Conservation (phyloP, 2,113 vertebrate genomes). For the Chauna torquata region DNA sequence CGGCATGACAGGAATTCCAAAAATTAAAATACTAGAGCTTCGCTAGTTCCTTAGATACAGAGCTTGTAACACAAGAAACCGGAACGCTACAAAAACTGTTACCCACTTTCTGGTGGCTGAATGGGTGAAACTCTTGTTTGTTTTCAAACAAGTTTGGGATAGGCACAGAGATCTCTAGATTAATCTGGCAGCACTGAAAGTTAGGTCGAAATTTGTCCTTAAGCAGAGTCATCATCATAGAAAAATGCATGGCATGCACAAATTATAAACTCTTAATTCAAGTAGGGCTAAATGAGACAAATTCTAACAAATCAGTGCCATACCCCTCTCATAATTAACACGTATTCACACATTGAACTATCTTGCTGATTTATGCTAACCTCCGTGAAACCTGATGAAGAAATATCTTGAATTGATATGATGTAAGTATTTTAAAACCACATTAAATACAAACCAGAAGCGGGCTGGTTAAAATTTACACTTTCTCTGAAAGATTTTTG, state of each 20-base stretch:
- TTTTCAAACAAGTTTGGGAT: neutral
- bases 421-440: conserved; percentile 73
- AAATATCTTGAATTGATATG: conserved; percentile 59
- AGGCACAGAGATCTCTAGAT: neutral
- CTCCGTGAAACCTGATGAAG: conserved; percentile 4
- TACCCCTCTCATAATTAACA: conserved; percentile 61
- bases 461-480: conserved; percentile 81
- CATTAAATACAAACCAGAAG: conserved; percentile 79
- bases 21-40: neutral
- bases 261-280: neutral
- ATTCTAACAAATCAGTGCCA: conserved; percentile 28
- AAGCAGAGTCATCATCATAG: neutral
- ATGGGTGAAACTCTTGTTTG: neutral
- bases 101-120: neutral
- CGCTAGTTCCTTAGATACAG: neutral
- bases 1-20: neutral
- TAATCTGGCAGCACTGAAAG: neutral
- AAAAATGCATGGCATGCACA: neutral
- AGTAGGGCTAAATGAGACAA: conserved; percentile 53
- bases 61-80: neutral
- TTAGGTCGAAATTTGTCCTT: neutral
- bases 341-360: neutral
- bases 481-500: conserved; percentile 82
- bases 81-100: conserved; percentile 14
- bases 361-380: conserved; percentile 42